Evolutionary conservation across 2,113 vertebrate genomes (phyloP), one percentile per base, ranked within the genome.

Genomic region (Ictalurus punctatus): DNA sequence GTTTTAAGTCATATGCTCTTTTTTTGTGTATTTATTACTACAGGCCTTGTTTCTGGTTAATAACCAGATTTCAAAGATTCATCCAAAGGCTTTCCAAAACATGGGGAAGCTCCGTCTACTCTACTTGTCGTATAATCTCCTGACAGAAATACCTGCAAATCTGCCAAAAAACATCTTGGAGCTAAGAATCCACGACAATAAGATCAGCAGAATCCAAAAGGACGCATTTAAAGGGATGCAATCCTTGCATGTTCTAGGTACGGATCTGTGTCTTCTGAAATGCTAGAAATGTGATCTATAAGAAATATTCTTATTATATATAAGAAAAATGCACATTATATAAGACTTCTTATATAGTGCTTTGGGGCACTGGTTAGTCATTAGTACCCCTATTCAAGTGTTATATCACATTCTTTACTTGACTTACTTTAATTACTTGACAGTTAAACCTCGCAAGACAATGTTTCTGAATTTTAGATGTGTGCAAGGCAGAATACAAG

Each of bases 31-130:
- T 84, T 30, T 86, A 25, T 84, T 89, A 61, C 78, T 89, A 83
- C 84, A 99, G 98, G 97, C 97, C 80, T 92, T 99, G 94, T 98
- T 98, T 92, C 94, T 99, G 90, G 97, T 99, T 93, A 99, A 99
- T 94, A 99, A 99, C 89, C 97, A 96, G 94, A 95, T 99, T 92
- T 93, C 95, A 25, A 99, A 98, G 95, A 96, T 99, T 85, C 98
- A 99, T 9, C 98, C 98, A 6, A 97, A 97, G 93, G 97, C 98
- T 27, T 99, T 99, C 94, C 94, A 94, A 87, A 92, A 96, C 90
- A 96, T 97, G 92, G 96, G 96, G 80, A 95, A 96, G 85, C 93
- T 99, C 40, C 94, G 96, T 82, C 96, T 98, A 90, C 94, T 99
- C 0, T 98, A 99, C 91, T 74, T 99, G 85, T 99, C 98, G 87